Percentiles rank a stretch among this genome's conserved stretches.
Conservation (phyloP, 2,888 invertebrate genomes). For the Limnephilus auricula region DNA sequence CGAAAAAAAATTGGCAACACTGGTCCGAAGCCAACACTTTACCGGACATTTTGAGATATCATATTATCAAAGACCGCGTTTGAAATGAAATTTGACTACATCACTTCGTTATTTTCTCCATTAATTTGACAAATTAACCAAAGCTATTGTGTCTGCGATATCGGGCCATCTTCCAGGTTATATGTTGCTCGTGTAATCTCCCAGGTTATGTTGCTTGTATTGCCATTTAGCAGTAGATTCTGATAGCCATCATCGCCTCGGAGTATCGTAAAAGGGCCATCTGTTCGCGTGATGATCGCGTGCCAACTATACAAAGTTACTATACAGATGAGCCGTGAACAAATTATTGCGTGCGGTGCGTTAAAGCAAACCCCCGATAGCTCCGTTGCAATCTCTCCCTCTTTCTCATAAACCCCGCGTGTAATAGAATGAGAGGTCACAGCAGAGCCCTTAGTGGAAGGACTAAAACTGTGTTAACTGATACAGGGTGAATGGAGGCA, state of each 20-base stretch:
- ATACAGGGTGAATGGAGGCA: neutral
- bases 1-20: no score
- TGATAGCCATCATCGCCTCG: neutral
- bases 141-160: neutral
- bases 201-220: neutral
- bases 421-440: neutral
- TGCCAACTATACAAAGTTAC: neutral
- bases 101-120: neutral
- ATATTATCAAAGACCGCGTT: neutral
- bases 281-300: neutral
- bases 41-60: neutral
- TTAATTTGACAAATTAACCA: neutral
- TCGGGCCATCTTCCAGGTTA: neutral
- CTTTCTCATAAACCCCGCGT: neutral
- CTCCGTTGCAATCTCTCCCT: neutral
- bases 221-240: neutral
- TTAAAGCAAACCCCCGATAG: neutral
- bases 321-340: neutral
- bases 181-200: neutral
- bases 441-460: neutral
- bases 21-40: neutral
- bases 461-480: neutral
- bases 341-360: neutral
- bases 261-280: neutral
- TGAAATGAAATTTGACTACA: neutral